These are phyloP conservation scores for Willowsia nigromaculata DNA, from an alignment of 2,888 invertebrate species.

Conservation along the genomic window DNA sequence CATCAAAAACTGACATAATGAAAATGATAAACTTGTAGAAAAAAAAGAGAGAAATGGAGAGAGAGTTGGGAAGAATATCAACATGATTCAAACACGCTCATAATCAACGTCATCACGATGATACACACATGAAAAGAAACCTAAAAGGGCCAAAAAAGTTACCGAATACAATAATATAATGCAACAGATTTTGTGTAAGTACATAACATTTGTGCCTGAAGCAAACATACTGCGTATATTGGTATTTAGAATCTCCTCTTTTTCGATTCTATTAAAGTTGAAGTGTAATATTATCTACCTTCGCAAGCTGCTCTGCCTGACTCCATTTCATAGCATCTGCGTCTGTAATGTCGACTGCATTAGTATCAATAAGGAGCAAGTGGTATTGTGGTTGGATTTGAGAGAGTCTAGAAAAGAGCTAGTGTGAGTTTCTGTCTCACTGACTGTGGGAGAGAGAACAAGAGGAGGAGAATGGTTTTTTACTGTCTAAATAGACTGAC, in stretches of 20 bases:
- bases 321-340: too few relatives aligned
- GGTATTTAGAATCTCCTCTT: not conserved
- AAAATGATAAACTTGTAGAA: not conserved
- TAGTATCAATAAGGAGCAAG: too few relatives aligned
- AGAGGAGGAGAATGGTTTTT: conserved; percentile 5
- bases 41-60: conserved; percentile 13
- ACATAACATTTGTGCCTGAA: not conserved
- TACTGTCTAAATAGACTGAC: not conserved
- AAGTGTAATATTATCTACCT: not conserved
- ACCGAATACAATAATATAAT: not conserved
- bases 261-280: not conserved
- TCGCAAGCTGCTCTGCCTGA: not conserved
- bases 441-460: not conserved
- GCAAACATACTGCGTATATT: not conserved
- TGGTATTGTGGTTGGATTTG: too few relatives aligned
- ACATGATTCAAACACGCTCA: not conserved
- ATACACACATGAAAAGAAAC: not conserved
- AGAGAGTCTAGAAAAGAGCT: too few relatives aligned
- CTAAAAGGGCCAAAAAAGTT: not conserved
- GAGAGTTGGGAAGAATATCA: conserved; percentile 1
- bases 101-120: not conserved
- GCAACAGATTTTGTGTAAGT: not conserved
- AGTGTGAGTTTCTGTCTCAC: not conserved
- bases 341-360: too few relatives aligned
- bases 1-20: not conserved